Base-by-base conservation (phyloP, 2,797 vertebrate genomes). In the Manis crassicaudata region DNA sequence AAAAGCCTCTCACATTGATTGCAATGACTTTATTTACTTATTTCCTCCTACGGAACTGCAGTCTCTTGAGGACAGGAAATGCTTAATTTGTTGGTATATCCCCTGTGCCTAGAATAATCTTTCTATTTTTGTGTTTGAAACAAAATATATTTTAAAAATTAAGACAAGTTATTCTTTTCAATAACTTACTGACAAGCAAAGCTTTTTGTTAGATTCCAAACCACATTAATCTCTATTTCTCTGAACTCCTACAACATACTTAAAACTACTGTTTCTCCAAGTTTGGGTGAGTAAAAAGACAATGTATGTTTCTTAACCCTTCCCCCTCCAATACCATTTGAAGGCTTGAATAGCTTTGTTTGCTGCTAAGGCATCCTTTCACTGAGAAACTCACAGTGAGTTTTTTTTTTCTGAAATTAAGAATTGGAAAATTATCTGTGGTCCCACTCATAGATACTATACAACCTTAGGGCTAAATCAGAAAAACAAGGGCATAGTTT, bases 201-300 rank as follows among this genome's bases (percentile, higher is more conserved):
- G 62, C 23, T 94, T 80, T 88, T 92, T 70, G 56, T 92, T 83
- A 46, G 56, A 75, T 82, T 83, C 32, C 18, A 89, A 72, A 68
- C 23, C 58, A 62, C 52, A 60, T 94, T 88, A 50, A 73, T 90
- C 52, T 96, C 29, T 89, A 87, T 46, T 87, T 94, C 40, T 79
- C n/a, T 68, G 27, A 93, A 89, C 21, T 83, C 46, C 54, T 63
- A 54, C 8, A 84, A 56, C 46, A 88, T 35, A 40, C 92, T 76
- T 88, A 90, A 95, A 77, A 63, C 35, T 68, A 83, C 18, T 52
- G 17, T 92, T 80, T 60, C 43, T 84, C 20, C 37, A 95, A 52
- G 10, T 90, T 73, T 90, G 62, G 10, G 43, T 82, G 54, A 72
- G 32, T 88, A 52, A 76, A 93, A 77, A 62, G 52, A 46, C 9